Base-by-base conservation (phyloP, 2,797 vertebrate genomes). In the Paedocypris micromegethes region DNA sequence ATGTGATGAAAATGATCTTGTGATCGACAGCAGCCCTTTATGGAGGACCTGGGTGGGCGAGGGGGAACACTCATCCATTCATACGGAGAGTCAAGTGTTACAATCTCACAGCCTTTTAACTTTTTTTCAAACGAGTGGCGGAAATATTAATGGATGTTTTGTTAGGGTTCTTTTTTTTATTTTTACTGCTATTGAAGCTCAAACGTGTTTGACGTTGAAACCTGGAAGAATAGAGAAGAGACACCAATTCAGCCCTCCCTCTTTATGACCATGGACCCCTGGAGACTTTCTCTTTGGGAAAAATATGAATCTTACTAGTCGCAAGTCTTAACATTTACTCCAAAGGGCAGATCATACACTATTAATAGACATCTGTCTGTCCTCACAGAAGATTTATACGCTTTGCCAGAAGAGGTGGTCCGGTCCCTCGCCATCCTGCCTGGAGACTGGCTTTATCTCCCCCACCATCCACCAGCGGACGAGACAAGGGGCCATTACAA, bases 331-430 rank as follows among this genome's bases (percentile, higher is more conserved):
- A 86, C 85, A 86, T 87, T 87, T 86, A 83, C 80, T 82, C 82
- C 78, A 87, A 87, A 87, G 84, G 80, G 69, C 51, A 43, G 77
- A 72, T 83, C 83, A 84, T 88, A 82, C 87, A 89, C 82, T 90
- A 88, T 89, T 87, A 83, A 88, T 88, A 82, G 82, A 83, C 77
- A 73, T 79, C 76, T 80, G 83, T 82, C 71, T 79, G 79, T 83
- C 75, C 80, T 78, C 75, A 71, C 67, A 75, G 7, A 78, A 79
- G 79, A 73, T 75, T 77, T 78, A 73, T 82, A 59, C 67, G 77
- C 79, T 55, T 78, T 79, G 75, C 76, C 60, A 66, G 74, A 64
- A 64, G 58, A 66, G 67, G 52, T 69, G 66, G 71, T 58, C 61
- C 50, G 9, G 59, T 56, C 9, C 73, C 44, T 64, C 52, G 55